phyloP scores from a whole-genome alignment of 2,113 vertebrate species.

The Holacanthus passer region DNA sequence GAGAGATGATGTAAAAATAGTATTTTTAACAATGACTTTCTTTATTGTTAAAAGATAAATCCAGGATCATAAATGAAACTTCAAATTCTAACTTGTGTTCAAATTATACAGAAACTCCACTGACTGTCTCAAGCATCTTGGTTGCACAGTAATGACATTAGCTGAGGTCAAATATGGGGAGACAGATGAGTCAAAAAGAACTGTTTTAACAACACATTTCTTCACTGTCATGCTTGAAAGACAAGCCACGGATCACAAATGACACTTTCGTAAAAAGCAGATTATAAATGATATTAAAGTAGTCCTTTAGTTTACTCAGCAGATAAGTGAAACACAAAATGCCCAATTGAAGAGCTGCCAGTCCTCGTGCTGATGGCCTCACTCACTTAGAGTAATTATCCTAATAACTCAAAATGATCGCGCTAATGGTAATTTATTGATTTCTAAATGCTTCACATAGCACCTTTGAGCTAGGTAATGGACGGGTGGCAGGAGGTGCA shows the following conservation, averaged over 20 bases:
- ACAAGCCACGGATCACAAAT: background rate
- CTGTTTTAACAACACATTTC: background rate
- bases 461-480: constrained; percentile 40
- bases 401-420: constrained; percentile 50
- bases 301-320: background rate
- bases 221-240: background rate
- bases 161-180: background rate
- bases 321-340: background rate
- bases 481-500: constrained; percentile 12
- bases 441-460: constrained; percentile 30
- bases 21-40: background rate
- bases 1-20: background rate
- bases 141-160: background rate
- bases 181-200: background rate
- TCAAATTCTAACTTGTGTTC: background rate
- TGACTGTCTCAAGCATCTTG: background rate
- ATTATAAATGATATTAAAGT: background rate
- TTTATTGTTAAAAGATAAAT: background rate
- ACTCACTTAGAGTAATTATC: constrained; percentile 39
- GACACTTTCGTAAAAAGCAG: background rate
- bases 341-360: constrained; percentile 14
- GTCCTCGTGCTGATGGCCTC: constrained; percentile 24
- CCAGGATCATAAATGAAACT: background rate
- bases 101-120: background rate
- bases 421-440: constrained; percentile 49